Evolutionary conservation across 2,113 vertebrate genomes (phyloP).

Genomic region (Athene noctua): DNA sequence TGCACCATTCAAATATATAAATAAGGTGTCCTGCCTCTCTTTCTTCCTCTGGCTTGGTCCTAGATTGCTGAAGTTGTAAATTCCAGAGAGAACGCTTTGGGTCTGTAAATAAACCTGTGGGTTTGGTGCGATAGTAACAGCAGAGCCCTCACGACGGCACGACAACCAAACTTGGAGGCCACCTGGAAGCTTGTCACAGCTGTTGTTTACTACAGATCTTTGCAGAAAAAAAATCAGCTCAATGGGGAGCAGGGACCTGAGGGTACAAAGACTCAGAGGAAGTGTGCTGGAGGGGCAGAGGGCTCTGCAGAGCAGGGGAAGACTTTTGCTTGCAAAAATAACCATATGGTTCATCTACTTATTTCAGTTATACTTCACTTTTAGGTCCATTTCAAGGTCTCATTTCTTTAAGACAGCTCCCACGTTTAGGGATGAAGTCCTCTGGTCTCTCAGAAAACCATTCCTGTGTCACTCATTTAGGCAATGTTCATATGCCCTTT

Average conservation of each 20-base stretch:
- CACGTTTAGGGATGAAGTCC: background rate
- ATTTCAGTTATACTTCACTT: background rate
- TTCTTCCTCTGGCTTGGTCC: background rate
- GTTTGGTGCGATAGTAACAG: constrained; percentile 9
- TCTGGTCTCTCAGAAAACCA: background rate
- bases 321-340: background rate
- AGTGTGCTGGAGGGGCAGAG: background rate
- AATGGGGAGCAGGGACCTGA: background rate
- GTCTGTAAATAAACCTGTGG: constrained; percentile 4
- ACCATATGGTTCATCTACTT: background rate
- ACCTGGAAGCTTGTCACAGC: constrained; percentile 34
- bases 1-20: background rate
- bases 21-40: background rate
- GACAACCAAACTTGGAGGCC: background rate
- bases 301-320: background rate
- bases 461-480: background rate
- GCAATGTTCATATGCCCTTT: rapidly evolving
- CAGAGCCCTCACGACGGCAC: background rate
- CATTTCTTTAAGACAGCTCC: background rate
- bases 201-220: constrained; percentile 28
- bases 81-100: background rate
- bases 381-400: background rate
- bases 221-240: background rate
- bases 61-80: background rate
- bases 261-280: background rate